Conservation (phyloP, 2,888 invertebrate species). For the Spicauda simplicius region DNA sequence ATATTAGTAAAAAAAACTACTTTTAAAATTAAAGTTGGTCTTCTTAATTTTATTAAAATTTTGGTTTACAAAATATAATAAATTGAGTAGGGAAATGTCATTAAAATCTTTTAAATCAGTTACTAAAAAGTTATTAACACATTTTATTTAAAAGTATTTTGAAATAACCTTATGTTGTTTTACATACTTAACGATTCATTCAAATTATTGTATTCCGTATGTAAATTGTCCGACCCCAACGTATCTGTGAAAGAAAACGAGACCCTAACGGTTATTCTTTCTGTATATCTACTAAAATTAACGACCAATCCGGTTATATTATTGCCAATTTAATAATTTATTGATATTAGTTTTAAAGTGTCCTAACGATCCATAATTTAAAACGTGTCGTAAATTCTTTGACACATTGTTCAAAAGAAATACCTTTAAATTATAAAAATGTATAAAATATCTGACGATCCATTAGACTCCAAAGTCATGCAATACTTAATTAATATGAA, state of each 20-base stretch:
- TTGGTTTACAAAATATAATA: too few species aligned
- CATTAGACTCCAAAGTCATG: too few species aligned
- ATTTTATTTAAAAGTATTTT: too few species aligned
- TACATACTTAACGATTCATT: not conserved
- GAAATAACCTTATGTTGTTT: not conserved
- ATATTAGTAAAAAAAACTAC: too few species aligned
- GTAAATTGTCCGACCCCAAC: slow-evolving; percentile 21
- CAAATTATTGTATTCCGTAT: slow-evolving; percentile 36
- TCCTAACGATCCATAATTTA: slow-evolving; percentile 48
- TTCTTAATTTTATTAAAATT: too few species aligned
- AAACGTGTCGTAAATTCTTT: slow-evolving; percentile 2
- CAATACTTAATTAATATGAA: too few species aligned
- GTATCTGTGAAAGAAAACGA: slow-evolving; percentile 42
- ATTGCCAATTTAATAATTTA: slow-evolving; percentile 48
- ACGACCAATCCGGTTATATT: slow-evolving; percentile 54
- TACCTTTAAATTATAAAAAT: not conserved
- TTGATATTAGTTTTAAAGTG: slow-evolving; percentile 44
- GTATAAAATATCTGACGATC: too few species aligned
- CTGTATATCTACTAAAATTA: slow-evolving; percentile 52
- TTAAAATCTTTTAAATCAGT: too few species aligned
- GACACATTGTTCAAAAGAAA: not conserved
- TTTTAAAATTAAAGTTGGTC: too few species aligned
- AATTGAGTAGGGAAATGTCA: too few species aligned
- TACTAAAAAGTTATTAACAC: too few species aligned
- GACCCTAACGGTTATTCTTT: slow-evolving; percentile 60